These are phyloP conservation scores for Linurgus olivaceus DNA, from an alignment of 2,797 vertebrate species.

Conservation along the genomic window DNA sequence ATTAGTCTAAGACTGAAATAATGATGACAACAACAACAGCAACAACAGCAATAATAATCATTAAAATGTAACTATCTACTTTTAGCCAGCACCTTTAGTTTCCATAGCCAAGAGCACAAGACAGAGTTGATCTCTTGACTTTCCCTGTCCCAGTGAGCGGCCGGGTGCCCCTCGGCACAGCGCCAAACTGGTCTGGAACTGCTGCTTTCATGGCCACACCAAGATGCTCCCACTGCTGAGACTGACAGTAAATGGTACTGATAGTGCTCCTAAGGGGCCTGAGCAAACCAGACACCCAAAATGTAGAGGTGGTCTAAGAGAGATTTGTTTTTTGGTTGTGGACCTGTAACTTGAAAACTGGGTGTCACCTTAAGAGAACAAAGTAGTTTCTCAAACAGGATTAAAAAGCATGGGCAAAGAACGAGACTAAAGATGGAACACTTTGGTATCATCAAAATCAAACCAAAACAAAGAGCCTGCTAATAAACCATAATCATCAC, in stretches of 20 bases:
- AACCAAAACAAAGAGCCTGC: background rate
- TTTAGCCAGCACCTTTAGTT: background rate
- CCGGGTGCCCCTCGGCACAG: accelerated
- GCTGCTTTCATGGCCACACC: background rate
- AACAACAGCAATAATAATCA: background rate
- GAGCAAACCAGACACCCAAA: background rate
- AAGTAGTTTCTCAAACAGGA: background rate
- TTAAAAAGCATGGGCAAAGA: background rate
- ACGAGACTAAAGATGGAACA: background rate
- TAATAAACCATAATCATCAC: background rate
- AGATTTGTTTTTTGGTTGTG: background rate
- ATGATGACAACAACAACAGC: background rate
- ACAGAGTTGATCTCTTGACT: background rate
- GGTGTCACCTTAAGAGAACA: background rate
- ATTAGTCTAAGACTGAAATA: background rate
- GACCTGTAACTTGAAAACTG: background rate
- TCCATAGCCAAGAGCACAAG: background rate
- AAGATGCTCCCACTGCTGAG: background rate
- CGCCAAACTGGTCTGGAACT: background rate
- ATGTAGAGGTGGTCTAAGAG: background rate
- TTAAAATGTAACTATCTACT: background rate
- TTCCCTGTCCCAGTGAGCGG: background rate
- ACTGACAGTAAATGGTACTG: background rate
- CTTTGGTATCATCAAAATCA: background rate
- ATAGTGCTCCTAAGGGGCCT: background rate